phyloP scores from a whole-genome alignment of 2,888 invertebrate species.

The Drosophila macrothrix region DNA sequence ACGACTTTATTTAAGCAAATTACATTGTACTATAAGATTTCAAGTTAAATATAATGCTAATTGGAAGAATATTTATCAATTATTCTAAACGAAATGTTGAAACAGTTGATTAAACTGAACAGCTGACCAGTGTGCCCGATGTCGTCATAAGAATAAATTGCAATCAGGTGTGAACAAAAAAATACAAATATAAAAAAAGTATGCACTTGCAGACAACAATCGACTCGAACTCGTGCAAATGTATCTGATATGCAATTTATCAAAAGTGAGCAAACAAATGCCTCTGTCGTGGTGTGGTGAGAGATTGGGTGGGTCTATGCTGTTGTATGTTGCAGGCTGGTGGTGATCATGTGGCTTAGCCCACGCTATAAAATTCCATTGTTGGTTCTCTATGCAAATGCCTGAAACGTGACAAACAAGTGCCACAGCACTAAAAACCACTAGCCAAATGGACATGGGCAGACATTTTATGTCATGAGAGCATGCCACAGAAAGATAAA shows the following conservation, averaged over 20 bases:
- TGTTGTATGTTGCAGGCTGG: slow-evolving; percentile 13
- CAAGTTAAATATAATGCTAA: slow-evolving; percentile 2
- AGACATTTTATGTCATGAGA: slow-evolving; percentile 59
- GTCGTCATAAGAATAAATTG: slow-evolving; percentile 57
- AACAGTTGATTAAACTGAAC: slow-evolving; percentile 35
- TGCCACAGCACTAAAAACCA: slow-evolving; percentile 48
- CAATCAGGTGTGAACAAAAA: slow-evolving; percentile 59
- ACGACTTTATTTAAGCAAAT: background rate
- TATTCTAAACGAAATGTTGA: slow-evolving; percentile 11
- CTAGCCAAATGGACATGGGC: slow-evolving; percentile 25
- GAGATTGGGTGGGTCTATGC: slow-evolving; percentile 8
- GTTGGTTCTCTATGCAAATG: slow-evolving; percentile 68
- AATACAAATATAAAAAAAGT: slow-evolving; percentile 1
- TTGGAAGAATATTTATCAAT: slow-evolving; percentile 10
- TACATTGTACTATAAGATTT: background rate
- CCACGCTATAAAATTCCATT: slow-evolving; percentile 68
- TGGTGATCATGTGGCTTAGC: slow-evolving; percentile 46
- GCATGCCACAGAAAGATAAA: slow-evolving; percentile 49
- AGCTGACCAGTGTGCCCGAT: slow-evolving; percentile 55
- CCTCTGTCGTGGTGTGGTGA: slow-evolving; percentile 3
- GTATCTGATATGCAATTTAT: slow-evolving; percentile 56
- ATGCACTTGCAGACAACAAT: slow-evolving; percentile 27
- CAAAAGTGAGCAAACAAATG: slow-evolving; percentile 26
- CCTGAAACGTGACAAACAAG: slow-evolving; percentile 71
- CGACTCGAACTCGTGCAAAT: slow-evolving; percentile 39